Evolutionary conservation across 1,140 invertebrate species (phyloP).

Genomic region (Zaprionus ghesquierei): DNA sequence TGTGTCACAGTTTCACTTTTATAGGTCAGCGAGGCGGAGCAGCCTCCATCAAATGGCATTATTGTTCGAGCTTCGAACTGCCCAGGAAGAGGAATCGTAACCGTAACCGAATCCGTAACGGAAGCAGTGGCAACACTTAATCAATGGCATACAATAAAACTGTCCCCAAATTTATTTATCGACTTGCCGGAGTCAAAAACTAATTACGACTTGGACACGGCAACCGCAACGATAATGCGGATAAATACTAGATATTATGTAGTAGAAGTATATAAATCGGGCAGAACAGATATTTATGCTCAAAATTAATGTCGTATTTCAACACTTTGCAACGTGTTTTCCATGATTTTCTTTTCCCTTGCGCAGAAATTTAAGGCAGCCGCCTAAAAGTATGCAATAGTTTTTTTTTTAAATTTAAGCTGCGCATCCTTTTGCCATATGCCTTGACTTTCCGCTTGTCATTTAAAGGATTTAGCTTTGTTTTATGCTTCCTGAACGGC

Average conservation of each 20-base stretch:
- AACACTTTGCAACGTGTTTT: too few species aligned
- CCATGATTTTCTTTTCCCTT: too few species aligned
- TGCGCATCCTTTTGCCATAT: not conserved
- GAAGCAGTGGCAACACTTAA: constrained; percentile 15
- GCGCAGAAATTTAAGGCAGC: not conserved
- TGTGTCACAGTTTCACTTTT: constrained; percentile 50
- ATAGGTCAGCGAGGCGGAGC: constrained; percentile 35
- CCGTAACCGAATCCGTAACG: not conserved
- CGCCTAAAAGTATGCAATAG: not conserved
- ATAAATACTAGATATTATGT: not conserved
- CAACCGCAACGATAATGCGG: not conserved
- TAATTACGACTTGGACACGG: not conserved
- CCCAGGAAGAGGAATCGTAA: not conserved
- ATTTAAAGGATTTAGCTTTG: too few species aligned
- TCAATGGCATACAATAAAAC: constrained; percentile 34
- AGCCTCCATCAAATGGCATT: constrained; percentile 17
- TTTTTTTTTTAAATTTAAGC: not conserved
- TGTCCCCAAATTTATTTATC: constrained; percentile 37
- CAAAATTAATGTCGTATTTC: not conserved
- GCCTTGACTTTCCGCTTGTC: too few species aligned
- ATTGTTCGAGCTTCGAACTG: constrained; percentile 23
- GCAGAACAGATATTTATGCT: not conserved
- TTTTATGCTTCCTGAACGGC: not conserved
- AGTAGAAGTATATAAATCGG: not conserved
- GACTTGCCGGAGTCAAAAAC: not conserved